These are phyloP conservation scores for Aramus guarauna DNA, from an alignment of 2,113 vertebrate genomes.

Conservation along the genomic window DNA sequence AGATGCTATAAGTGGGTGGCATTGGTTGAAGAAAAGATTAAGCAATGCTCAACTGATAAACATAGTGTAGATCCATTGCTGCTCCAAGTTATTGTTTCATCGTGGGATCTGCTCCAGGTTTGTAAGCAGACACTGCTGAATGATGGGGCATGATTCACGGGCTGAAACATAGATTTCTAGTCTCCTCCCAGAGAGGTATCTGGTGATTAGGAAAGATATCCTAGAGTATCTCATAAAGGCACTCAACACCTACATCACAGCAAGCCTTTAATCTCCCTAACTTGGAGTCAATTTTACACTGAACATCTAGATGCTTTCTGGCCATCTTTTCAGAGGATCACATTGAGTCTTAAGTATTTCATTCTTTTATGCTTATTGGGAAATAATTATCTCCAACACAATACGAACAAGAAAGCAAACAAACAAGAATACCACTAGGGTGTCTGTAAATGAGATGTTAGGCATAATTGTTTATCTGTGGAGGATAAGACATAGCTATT, in stretches of 20 bases:
- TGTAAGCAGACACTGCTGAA: not conserved
- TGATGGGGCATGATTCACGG: fast-evolving
- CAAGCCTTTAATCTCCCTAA: not conserved
- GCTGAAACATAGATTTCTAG: not conserved
- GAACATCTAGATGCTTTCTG: not conserved
- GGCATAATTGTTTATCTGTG: slow-evolving; percentile 1
- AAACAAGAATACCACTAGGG: not conserved
- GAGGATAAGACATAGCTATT: slow-evolving; percentile 6
- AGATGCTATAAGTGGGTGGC: not conserved
- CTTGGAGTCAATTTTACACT: not conserved
- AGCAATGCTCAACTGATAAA: not conserved
- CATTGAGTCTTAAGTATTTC: not conserved
- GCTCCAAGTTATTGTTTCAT: not conserved
- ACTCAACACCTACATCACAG: not conserved
- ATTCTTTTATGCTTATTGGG: slow-evolving; percentile 7
- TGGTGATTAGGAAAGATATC: not conserved
- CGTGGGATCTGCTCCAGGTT: not conserved
- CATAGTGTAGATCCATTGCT: fast-evolving
- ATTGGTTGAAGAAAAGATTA: not conserved
- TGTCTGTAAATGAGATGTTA: slow-evolving; percentile 25
- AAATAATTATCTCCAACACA: not conserved
- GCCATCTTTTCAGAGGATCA: not conserved
- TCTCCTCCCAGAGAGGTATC: not conserved
- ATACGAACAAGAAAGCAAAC: not conserved
- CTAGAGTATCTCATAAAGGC: not conserved